phyloP scores from a whole-genome alignment of 2,113 vertebrate species.

The Myrmophylax atrothorax region DNA sequence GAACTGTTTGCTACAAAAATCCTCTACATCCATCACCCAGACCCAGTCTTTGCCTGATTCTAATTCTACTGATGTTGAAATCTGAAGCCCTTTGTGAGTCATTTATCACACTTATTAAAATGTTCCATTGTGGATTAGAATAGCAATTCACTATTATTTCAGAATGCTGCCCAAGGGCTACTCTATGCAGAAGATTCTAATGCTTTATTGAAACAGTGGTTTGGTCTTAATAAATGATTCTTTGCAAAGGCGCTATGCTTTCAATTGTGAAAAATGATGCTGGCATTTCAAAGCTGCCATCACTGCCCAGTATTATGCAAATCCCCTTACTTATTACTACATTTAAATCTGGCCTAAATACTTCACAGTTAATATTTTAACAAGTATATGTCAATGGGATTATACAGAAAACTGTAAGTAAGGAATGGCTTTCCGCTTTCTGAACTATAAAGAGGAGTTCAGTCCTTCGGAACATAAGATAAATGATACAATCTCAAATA shows the following conservation, averaged over 20 bases:
- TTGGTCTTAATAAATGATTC: slow-evolving; percentile 72
- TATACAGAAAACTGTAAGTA: slow-evolving; percentile 35
- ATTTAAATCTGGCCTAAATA: slow-evolving; percentile 66
- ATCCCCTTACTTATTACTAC: slow-evolving; percentile 63
- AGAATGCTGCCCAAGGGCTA: slow-evolving; percentile 71
- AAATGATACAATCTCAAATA: background rate
- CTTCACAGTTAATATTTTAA: slow-evolving; percentile 65
- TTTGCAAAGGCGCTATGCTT: slow-evolving; percentile 56
- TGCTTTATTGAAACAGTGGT: slow-evolving; percentile 76
- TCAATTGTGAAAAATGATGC: slow-evolving; percentile 68
- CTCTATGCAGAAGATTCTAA: slow-evolving; percentile 82
- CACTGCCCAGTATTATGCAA: slow-evolving; percentile 65
- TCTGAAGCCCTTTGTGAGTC: slow-evolving; percentile 77
- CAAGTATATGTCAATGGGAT: slow-evolving; percentile 58
- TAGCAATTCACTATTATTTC: slow-evolving; percentile 86
- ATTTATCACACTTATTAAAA: slow-evolving; percentile 90
- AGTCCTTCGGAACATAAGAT: background rate
- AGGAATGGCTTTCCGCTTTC: background rate
- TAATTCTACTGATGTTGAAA: slow-evolving; percentile 74
- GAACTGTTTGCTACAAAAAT: slow-evolving; percentile 72
- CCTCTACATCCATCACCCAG: slow-evolving; percentile 76
- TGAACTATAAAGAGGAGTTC: background rate
- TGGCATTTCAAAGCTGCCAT: slow-evolving; percentile 69
- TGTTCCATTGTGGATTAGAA: slow-evolving; percentile 84
- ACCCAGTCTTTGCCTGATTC: slow-evolving; percentile 55